These are phyloP conservation scores for Sebastes minor DNA, from an alignment of 2,797 vertebrate genomes.

Conservation along the genomic window DNA sequence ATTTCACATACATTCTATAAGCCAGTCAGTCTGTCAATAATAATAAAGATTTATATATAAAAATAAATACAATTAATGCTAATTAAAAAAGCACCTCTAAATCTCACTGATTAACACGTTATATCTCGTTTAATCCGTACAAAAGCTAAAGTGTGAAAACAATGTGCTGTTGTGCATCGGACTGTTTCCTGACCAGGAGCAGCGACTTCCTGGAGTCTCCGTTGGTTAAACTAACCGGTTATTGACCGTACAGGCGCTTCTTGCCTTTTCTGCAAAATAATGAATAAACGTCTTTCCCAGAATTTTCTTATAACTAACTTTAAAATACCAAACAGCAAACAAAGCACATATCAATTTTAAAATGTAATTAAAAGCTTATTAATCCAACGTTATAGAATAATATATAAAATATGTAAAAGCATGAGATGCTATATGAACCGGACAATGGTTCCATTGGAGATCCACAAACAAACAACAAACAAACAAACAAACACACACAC, in stretches of 20 bases:
- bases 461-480: not conserved
- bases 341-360: not conserved
- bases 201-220: not conserved
- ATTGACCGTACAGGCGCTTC: not conserved
- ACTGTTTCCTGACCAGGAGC: not conserved
- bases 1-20: too few relatives aligned
- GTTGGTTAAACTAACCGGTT: not conserved
- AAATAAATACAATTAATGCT: too few relatives aligned
- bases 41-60: too few relatives aligned
- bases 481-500: not conserved
- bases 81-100: not conserved
- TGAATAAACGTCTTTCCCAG: not conserved
- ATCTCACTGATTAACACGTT: not conserved
- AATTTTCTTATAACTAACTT: not conserved
- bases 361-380: not conserved
- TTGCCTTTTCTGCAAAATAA: not conserved
- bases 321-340: not conserved
- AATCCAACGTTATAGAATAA: not conserved
- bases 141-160: not conserved
- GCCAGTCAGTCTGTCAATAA: too few relatives aligned
- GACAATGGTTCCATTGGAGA: not conserved
- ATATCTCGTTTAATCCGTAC: not conserved
- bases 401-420: not conserved
- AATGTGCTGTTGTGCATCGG: rapidly evolving
- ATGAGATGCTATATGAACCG: not conserved